phyloP scores from a whole-genome alignment of 1,140 invertebrate genomes.

The Dryas iulia region DNA sequence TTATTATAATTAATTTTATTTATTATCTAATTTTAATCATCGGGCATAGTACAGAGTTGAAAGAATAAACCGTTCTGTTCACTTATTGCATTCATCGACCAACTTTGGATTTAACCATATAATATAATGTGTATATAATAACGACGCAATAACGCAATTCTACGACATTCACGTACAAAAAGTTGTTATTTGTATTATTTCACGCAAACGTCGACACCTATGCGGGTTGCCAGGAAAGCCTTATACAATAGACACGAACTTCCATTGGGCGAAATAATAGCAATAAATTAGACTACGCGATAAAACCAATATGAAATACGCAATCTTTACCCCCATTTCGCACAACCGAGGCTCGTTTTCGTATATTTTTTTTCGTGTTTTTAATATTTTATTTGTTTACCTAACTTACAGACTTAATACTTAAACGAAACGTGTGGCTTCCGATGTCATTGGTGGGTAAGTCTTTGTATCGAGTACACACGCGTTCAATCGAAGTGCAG shows the following conservation, averaged over 20 bases:
- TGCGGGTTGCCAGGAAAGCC: constrained; percentile 69
- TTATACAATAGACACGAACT: constrained; percentile 66
- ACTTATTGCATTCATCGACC: constrained; percentile 24
- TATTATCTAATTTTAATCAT: constrained; percentile 76
- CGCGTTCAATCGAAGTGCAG: constrained; percentile 49
- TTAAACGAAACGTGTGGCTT: constrained; percentile 76
- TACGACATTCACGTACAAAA: constrained; percentile 51
- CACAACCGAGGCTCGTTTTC: constrained; percentile 61
- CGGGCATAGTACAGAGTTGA: constrained; percentile 74
- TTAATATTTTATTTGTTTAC: constrained; percentile 64
- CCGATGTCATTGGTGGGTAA: constrained; percentile 74
- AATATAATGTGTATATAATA: constrained; percentile 53
- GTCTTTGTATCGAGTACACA: constrained; percentile 69
- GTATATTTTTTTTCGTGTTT: constrained; percentile 63
- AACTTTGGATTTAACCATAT: constrained; percentile 44
- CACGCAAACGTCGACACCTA: constrained; percentile 51
- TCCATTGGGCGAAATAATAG: constrained; percentile 61
- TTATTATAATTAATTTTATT: constrained; percentile 75
- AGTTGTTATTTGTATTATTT: constrained; percentile 42
- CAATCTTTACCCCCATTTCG: constrained; percentile 52
- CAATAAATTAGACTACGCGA: background rate
- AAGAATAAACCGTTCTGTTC: constrained; percentile 66
- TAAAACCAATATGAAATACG: constrained; percentile 44
- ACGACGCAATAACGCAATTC: constrained; percentile 50
- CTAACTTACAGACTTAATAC: constrained; percentile 78